phyloP scores from a whole-genome alignment of 2,113 vertebrate species.

The Stigmatopora argus region DNA sequence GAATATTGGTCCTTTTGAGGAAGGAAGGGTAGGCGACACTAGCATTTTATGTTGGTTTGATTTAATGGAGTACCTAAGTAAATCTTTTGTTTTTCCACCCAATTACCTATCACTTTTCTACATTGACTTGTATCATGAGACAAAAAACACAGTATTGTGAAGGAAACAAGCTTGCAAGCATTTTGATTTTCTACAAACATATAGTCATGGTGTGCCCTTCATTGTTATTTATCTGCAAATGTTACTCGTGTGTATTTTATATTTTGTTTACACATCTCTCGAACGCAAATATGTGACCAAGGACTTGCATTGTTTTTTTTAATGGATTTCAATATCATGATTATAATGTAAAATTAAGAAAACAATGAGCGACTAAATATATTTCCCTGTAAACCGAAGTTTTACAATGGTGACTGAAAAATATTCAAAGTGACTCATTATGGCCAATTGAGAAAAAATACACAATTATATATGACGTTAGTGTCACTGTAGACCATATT shows the following conservation, averaged over 20 bases:
- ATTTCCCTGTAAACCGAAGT: background rate
- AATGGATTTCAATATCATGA: background rate
- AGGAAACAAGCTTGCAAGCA: background rate
- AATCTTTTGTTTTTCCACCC: background rate
- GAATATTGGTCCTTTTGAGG: conserved; percentile 4
- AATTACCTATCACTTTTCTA: background rate
- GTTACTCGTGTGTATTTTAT: background rate
- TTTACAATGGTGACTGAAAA: background rate
- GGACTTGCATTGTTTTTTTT: background rate
- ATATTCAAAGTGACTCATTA: background rate
- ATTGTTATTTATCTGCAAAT: background rate
- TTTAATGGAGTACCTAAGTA: background rate
- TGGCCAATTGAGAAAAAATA: too few species aligned
- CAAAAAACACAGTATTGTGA: background rate
- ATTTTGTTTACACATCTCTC: background rate
- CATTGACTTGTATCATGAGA: background rate
- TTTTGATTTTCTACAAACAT: background rate
- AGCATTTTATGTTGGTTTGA: background rate
- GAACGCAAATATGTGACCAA: background rate
- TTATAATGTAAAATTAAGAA: too few species aligned
- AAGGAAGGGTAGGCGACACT: background rate
- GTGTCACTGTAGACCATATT: too few species aligned
- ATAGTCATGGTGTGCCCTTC: background rate
- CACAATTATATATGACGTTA: too few species aligned
- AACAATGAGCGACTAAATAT: background rate